A percentile compares a stretch with the other conserved stretches of the same genome.
phyloP scores from a whole-genome alignment of 2,797 vertebrate species.

The Spondyliosoma cantharus region DNA sequence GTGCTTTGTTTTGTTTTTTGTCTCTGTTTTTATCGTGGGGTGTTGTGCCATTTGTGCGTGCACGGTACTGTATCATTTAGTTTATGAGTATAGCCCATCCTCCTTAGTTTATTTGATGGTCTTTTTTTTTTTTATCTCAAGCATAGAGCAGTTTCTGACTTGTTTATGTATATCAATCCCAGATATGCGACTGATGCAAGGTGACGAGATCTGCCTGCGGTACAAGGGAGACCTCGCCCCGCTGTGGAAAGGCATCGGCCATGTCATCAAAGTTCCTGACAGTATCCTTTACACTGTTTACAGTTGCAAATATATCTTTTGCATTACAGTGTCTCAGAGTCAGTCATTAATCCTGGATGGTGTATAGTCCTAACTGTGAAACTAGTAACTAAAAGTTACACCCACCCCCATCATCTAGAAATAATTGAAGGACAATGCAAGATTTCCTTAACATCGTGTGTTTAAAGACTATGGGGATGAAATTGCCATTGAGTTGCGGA shows the following conservation, averaged over 20 bases:
- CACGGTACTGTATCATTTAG: slow-evolving; percentile 44
- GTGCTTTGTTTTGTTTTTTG: slow-evolving; percentile 49
- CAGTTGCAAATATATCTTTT: neutral
- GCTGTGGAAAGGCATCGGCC: slow-evolving; percentile 97
- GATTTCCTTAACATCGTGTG: slow-evolving; percentile 62
- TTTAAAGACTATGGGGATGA: slow-evolving; percentile 96
- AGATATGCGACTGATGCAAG: slow-evolving; percentile 99
- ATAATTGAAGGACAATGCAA: neutral
- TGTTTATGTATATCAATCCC: slow-evolving; percentile 17
- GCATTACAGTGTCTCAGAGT: neutral
- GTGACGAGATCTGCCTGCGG: slow-evolving; percentile 97
- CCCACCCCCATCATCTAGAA: neutral
- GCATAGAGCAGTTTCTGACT: neutral
- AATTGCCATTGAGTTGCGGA: slow-evolving; percentile 97
- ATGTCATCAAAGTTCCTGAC: slow-evolving; percentile 99
- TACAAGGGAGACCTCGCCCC: slow-evolving; percentile 98
- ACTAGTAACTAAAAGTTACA: no score
- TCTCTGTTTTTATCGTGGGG: slow-evolving; percentile 25
- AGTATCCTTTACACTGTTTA: slow-evolving; percentile 90
- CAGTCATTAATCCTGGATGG: neutral
- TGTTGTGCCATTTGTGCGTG: slow-evolving; percentile 40
- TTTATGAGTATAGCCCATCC: slow-evolving; percentile 5
- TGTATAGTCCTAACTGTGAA: neutral
- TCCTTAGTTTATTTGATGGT: slow-evolving; percentile 8
- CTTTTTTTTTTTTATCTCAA: slow-evolving; percentile 12